phyloP scores from a whole-genome alignment of 2,797 vertebrate genomes.

The Phoxinus dragarum region DNA sequence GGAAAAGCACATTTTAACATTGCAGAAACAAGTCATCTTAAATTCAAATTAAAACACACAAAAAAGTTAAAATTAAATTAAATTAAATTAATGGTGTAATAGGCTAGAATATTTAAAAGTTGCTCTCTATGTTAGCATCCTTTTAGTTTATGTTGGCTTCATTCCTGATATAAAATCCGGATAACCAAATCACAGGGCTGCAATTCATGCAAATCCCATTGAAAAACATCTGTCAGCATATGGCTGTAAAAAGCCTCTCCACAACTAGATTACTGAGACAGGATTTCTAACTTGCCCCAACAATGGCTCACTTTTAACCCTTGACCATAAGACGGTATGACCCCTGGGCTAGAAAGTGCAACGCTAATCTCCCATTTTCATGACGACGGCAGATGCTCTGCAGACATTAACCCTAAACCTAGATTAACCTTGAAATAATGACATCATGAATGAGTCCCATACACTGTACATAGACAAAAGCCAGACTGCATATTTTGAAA shows the following conservation, averaged over 20 bases:
- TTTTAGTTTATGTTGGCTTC: background rate
- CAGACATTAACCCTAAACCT: conserved; percentile 32
- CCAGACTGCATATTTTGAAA: background rate
- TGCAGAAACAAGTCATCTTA: background rate
- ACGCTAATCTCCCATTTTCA: conserved; percentile 20
- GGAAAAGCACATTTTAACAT: background rate
- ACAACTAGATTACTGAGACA: conserved; percentile 32
- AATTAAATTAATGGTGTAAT: background rate
- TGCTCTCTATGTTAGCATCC: background rate
- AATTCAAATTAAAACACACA: background rate
- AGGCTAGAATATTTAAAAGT: background rate
- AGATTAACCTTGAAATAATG: conserved; percentile 48
- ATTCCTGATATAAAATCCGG: conserved; percentile 20
- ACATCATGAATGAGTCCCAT: background rate
- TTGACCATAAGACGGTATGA: background rate
- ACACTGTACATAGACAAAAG: conserved; percentile 3
- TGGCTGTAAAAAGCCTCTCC: conserved; percentile 9
- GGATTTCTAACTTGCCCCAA: conserved; percentile 13
- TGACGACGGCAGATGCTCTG: conserved; percentile 17
- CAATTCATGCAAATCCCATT: conserved; percentile 34
- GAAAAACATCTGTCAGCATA: conserved; percentile 43
- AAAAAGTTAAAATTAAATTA: background rate
- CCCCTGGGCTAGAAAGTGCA: conserved; percentile 18
- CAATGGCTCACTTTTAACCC: conserved; percentile 12
- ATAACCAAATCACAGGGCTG: background rate